Evolutionary conservation across 1,140 invertebrate genomes (phyloP), one percentile per base, ranked within the genome.

Genomic region (Antheraea pernyi): DNA sequence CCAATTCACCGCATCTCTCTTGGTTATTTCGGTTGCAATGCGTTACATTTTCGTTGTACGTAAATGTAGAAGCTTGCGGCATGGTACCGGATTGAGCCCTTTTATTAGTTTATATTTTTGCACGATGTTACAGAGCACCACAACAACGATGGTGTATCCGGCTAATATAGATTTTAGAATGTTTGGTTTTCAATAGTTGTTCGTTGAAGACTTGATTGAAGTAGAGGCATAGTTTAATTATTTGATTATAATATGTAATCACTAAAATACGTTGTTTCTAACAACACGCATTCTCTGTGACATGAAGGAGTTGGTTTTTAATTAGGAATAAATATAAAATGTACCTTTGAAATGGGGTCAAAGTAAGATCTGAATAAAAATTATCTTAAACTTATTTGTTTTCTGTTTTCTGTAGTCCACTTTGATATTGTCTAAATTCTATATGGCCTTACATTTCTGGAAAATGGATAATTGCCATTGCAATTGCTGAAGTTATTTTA

Each of bases 41-140:
- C 16, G 39, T 39, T 19, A 39, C 19, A 42, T 39, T 30, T 19
- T 59, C 48, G 48, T n/a, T 67, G 65, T 67, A 67, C 53, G 65
- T 79, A 72, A 65, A 75, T 64, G 61, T 86, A 88, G 81, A 70
- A 73, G 88, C 86, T 91, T 91, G 85, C 74, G 86, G 88, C 88
- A 91, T 91, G 88, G 85, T 89, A 83, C 75, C 81, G 85, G 82
- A 2, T 82, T 77, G 59, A 60, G 71, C 65, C 71, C 72, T 77
- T 76, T 79, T 75, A 58, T 71, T 68, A 58, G 16, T 46, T 42
- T 65, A 42, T 42, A 39, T 19, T 39, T 65, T 65, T 65, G 63
- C 63, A 65, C 63, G 63, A 30, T 7, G 19, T 8, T 30, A n/a
- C 60, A 8, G 19, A 6, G 11, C 46, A 53, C 46, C 46, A 10